A percentile compares a stretch with the other conserved stretches of the same genome.
Evolutionary conservation across 2,113 vertebrate genomes (phyloP).

Genomic region (Antidorcas marsupialis): DNA sequence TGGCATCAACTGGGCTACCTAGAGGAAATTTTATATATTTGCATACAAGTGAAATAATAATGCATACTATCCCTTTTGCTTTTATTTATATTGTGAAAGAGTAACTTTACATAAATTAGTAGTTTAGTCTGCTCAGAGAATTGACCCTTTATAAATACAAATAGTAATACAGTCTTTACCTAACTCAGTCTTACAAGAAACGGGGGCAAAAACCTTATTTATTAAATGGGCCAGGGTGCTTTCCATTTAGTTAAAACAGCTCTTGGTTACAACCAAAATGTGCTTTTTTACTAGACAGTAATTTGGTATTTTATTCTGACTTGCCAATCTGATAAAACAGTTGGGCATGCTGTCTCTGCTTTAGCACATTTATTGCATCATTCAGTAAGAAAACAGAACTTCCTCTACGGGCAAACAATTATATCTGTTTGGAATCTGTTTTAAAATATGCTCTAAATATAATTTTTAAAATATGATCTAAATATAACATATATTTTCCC

Average conservation of each 20-base stretch:
- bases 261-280: slow-evolving; percentile 29
- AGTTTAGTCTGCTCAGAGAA: slow-evolving; percentile 26
- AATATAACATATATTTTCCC: neutral
- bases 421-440: neutral
- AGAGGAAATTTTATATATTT: slow-evolving; percentile 7
- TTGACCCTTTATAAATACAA: slow-evolving; percentile 42
- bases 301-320: slow-evolving; percentile 15
- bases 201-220: neutral
- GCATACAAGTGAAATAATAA: slow-evolving; percentile 7
- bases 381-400: slow-evolving; percentile 54
- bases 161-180: slow-evolving; percentile 16
- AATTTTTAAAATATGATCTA: slow-evolving; percentile 14
- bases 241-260: slow-evolving; percentile 41
- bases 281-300: slow-evolving; percentile 37
- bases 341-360: slow-evolving; percentile 9
- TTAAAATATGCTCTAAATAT: slow-evolving; percentile 19
- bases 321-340: slow-evolving; percentile 40
- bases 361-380: slow-evolving; percentile 31
- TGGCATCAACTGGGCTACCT: neutral
- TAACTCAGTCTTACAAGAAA: slow-evolving; percentile 40
- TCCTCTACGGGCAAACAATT: slow-evolving; percentile 33
- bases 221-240: neutral
- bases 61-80: neutral
- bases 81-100: slow-evolving; percentile 35
- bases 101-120: slow-evolving; percentile 42